Base-by-base conservation (phyloP, 92 coral and sea anemone species). In the Palythoa grandis region DNA sequence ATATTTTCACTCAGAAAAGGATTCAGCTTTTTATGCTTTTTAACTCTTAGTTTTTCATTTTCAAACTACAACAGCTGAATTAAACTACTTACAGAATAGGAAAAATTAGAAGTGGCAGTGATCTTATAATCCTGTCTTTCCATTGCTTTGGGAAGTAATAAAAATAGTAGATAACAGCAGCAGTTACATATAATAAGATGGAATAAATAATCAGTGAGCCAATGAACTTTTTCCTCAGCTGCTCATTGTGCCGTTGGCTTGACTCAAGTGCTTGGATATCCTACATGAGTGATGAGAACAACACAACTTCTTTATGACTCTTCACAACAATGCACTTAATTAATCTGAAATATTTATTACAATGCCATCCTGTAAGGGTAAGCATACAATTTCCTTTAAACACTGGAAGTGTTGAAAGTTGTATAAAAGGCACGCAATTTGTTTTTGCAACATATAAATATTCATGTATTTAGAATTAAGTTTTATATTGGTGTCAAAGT, bases 71-170 rank as follows among this genome's bases (percentile, higher is more conserved):
- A 2, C 11, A 17, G 11, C 7, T 63, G 20, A 60, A 60, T 19
- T 63, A 2, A 52, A 61, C 4, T 66, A 96, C 99, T 96, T 87
- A 96, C 99, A 93, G 77, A 80, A 96, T 43, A 24, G 98, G 99
- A 78, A 96, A 95, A 23, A 96, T 88, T 60, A 96, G 94, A 53
- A 96, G 95, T 29, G 99, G 99, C 48, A 92, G 47, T 48, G 92
- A 83, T 17, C 95, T 88, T 8, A 93, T 83, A 39, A 90, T 83
- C 87, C 93, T 93, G 50, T 95, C 98, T 88, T 78, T 92, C 99
- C 99, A 96, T 16, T 89, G 83, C 82, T 96, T 90, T 63, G 99
- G 99, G 83, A 96, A 96, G 76, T 96, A 95, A 37, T 96, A 95
- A 63, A 96, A 95, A 80, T 96, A 96, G 83, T 92, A 93, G 13